Conservation (phyloP, 2,797 vertebrate species). For the Odontamblyopus lacepedii region DNA sequence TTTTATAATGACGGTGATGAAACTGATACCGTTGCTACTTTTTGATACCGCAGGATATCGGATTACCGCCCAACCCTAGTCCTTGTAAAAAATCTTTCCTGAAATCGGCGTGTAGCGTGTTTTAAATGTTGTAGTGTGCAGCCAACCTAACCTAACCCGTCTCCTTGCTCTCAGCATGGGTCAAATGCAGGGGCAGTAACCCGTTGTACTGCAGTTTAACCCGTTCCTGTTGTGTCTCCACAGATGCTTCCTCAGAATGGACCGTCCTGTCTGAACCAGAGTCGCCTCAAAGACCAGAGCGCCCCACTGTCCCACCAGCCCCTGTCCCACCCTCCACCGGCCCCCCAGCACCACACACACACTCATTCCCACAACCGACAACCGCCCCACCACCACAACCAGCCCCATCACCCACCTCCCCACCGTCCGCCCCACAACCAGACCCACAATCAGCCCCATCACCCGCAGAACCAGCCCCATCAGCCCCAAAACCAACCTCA, state of each 20-base stretch:
- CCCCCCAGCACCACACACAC: conserved; percentile 85
- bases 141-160: not conserved
- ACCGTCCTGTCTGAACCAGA: conserved; percentile 82
- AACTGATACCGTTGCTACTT: too few relatives aligned
- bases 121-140: too few relatives aligned
- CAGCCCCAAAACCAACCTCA: conserved; percentile 86
- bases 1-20: too few relatives aligned
- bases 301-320: conserved; percentile 38
- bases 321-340: conserved; percentile 83
- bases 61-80: too few relatives aligned
- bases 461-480: conserved; percentile 75
- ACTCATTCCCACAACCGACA: conserved; percentile 79
- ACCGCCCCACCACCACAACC: conserved; percentile 82
- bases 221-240: conserved; percentile 57
- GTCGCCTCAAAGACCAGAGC: conserved; percentile 80
- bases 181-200: not conserved
- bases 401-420: conserved; percentile 76
- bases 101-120: too few relatives aligned
- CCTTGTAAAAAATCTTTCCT: too few relatives aligned
- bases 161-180: not conserved
- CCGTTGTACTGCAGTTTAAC: not conserved
- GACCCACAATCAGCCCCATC: conserved; percentile 83
- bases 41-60: too few relatives aligned
- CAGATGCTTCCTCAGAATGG: conserved; percentile 89
- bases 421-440: conserved; percentile 80